Conservation (phyloP, 2,113 vertebrate species). For the Periophthalmodon schlosseri region DNA sequence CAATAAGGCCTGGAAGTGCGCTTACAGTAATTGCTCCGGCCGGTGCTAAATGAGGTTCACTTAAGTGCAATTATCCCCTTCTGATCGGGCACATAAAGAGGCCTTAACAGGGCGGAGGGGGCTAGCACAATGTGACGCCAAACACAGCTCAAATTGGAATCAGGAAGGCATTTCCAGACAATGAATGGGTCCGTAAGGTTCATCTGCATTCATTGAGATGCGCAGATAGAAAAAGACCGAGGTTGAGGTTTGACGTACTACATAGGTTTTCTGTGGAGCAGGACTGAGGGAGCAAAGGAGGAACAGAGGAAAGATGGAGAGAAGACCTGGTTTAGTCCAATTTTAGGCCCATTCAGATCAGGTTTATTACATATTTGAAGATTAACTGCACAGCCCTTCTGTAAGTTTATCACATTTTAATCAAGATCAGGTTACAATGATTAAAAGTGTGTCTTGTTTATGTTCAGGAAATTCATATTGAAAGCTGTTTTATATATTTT, state of each 20-base stretch:
- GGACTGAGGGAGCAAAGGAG: background rate
- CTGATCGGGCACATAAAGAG: slow-evolving; percentile 77
- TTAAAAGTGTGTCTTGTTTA: too few relatives aligned
- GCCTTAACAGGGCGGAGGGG: slow-evolving; percentile 73
- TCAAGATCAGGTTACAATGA: too few relatives aligned
- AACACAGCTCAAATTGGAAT: slow-evolving; percentile 79
- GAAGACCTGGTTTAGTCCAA: background rate
- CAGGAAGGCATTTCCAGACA: slow-evolving; percentile 73
- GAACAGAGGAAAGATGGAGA: too few relatives aligned
- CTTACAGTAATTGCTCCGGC: slow-evolving; percentile 79
- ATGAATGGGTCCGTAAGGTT: slow-evolving; percentile 71
- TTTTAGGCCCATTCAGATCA: background rate
- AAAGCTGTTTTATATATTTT: too few relatives aligned
- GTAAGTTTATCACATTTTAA: too few relatives aligned
- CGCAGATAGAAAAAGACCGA: slow-evolving; percentile 72
- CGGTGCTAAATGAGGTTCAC: slow-evolving; percentile 77
- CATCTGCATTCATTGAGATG: slow-evolving; percentile 76
- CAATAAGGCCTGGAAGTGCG: slow-evolving; percentile 69
- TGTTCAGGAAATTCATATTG: too few relatives aligned
- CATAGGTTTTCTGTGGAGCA: background rate
- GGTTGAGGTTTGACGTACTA: slow-evolving; percentile 1
- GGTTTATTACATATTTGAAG: background rate
- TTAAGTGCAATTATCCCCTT: slow-evolving; percentile 79
- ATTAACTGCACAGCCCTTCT: background rate
- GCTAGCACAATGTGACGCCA: slow-evolving; percentile 76